Base-by-base conservation (phyloP, 2,888 invertebrate species). In the Lymantria dispar region DNA sequence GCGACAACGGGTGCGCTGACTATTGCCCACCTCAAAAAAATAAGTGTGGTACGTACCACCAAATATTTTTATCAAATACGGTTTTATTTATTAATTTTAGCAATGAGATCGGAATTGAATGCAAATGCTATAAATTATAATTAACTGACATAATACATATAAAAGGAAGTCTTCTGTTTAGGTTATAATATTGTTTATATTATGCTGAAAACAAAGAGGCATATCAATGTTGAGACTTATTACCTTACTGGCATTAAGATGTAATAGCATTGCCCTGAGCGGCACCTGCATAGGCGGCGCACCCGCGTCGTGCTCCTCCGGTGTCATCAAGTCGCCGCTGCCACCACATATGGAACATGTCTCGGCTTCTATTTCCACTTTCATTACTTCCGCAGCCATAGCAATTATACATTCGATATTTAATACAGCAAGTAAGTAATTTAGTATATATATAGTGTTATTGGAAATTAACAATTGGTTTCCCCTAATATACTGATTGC, bases 231-330 rank as follows among this genome's bases (percentile, higher is more conserved):
- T n/a, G 11, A 38, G 38, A 12, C 38, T 7, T 2, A 12, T 40
- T 56, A 88, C 89, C 85, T 88, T 90, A 59, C 81, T 83, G 51
- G 84, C 79, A 56, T 85, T 87, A 43, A 90, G 78, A 9, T 89
- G 87, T 56, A 87, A 69, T 46, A 89, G 73, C 85, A 88, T 85
- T 31, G 87, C 74, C 14, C 87, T 72, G 39, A 90, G 71, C 40
- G 88, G 84, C 55, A 78, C 72, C 54, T 76, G 77, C 60, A 72
- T 54, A 3, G 78, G 67, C 40, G 78, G 72, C 39, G 79, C 72
- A 14, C 66, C 70, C 8, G 84, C 81, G 63, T 89, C 90, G 54
- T 87, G 74, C 56, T 90, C 90, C 58, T 89, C 90, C 1, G 87
- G 85, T 40, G 82, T 72, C 49, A 78, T 47, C 47, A 89, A 63